Conservation (phyloP, 1,140 invertebrate genomes). For the Calephelis virginiensis region DNA sequence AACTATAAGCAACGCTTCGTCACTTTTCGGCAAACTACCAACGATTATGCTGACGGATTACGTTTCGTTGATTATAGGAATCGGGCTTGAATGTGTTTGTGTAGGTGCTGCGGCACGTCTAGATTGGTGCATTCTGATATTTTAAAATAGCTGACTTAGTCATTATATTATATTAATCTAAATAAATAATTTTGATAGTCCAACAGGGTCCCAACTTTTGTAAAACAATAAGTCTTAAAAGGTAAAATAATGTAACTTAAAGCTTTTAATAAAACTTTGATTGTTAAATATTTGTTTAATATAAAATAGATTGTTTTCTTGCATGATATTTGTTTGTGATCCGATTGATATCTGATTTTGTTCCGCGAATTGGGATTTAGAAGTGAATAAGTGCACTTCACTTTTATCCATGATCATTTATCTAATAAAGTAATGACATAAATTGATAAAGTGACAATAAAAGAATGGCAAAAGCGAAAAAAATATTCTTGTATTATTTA, state of each 20-base stretch:
- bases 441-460: too few species aligned
- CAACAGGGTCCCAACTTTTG: slow-evolving; percentile 11
- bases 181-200: slow-evolving; percentile 5
- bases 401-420: too few species aligned
- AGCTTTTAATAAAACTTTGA: slow-evolving; percentile 11
- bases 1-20: too few species aligned
- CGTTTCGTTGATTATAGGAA: too few species aligned
- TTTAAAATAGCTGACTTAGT: background rate
- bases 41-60: too few species aligned
- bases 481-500: too few species aligned
- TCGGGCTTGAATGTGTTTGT: background rate
- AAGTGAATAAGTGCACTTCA: too few species aligned
- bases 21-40: too few species aligned
- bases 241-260: background rate
- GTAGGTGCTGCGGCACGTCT: slow-evolving; percentile 2
- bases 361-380: too few species aligned
- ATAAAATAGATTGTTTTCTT: background rate
- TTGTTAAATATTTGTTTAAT: slow-evolving; percentile 10
- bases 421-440: too few species aligned
- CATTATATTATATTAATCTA: background rate
- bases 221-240: slow-evolving; percentile 8
- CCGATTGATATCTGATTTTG: too few species aligned
- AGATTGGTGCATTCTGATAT: slow-evolving; percentile 1
- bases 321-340: background rate
- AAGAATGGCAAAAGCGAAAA: too few species aligned